Base-by-base conservation (phyloP, 2,797 vertebrate genomes). In the Triplophysa bombifrons region DNA sequence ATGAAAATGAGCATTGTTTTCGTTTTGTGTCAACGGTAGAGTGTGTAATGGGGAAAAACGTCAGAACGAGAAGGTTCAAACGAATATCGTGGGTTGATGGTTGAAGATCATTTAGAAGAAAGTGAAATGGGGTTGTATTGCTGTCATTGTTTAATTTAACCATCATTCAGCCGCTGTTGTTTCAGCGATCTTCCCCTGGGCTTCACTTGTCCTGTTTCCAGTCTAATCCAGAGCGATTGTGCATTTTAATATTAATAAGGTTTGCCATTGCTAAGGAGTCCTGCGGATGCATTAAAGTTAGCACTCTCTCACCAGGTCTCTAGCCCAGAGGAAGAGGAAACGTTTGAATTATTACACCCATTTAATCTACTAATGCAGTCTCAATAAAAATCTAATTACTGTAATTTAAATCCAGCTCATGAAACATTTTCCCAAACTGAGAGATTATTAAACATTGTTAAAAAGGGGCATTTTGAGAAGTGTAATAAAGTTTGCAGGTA, bases 321-420 rank as follows among this genome's bases (percentile, higher is more conserved):
- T 34, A 58, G 38, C 68, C 81, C 34, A 1, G 16, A 64, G 76
- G 64, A 78, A 55, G 65, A 30, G 56, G 22, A 76, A 70, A 82
- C 63, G 64, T 67, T 74, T 70, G 63, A 80, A 71, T 76, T 80
- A 74, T 71, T 55, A 64, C 71, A 63, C 60, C 58, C 80, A 58
- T 67, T 84, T 74, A 79, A 71, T 82, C 65, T 72, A 51, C 34
- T 83, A 78, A 51, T 77, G 58, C 38, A 51, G 25, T 67, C 55
- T 85, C 81, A 82, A 69, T 76, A 70, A 69, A 78, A 76, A 80
- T 81, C 63, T 66, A 22, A 78, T 82, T 69, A 75, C 84, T 83
- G 84, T 72, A 84, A 79, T 73, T 82, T 56, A 58, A 74, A 51
- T 79, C 60, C 55, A 63, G 69, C 68, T 78, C 55, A 80, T 80